Percentiles rank a stretch among this genome's conserved stretches.
Conservation (phyloP, 23 tunicate genomes). For the Phallusia fumigata region DNA sequence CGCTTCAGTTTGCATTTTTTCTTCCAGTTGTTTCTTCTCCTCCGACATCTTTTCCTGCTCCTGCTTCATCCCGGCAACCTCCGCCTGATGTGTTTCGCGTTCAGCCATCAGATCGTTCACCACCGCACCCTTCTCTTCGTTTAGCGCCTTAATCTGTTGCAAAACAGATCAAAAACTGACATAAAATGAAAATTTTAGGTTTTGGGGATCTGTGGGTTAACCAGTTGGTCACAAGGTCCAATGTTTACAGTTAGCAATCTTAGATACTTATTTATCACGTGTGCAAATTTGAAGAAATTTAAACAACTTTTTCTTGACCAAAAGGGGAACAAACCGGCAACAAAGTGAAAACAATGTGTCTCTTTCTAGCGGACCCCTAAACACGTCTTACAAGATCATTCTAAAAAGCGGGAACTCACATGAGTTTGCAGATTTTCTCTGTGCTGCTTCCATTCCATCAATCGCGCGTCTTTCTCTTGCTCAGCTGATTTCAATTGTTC, state of each 20-base stretch:
- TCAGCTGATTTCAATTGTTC: neutral
- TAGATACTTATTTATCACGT: too few species aligned
- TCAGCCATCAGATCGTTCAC: slow-evolving; percentile 6
- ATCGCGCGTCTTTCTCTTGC: neutral
- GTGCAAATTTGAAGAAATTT: too few species aligned
- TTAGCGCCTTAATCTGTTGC: neutral
- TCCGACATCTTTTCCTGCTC: slow-evolving; percentile 11
- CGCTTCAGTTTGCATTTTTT: neutral
- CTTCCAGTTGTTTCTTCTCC: slow-evolving; percentile 25
- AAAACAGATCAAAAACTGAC: too few species aligned
- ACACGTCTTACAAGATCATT: too few species aligned
- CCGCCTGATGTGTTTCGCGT: neutral
- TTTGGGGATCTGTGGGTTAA: too few species aligned
- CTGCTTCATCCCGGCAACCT: slow-evolving; percentile 6
- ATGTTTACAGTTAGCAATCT: too few species aligned
- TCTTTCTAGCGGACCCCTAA: too few species aligned
- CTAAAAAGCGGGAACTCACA: neutral
- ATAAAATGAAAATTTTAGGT: too few species aligned
- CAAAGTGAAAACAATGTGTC: too few species aligned
- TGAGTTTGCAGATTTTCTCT: neutral
- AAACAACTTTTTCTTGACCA: too few species aligned
- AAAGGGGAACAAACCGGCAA: too few species aligned
- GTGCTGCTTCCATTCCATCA: neutral
- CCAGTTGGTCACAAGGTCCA: too few species aligned
- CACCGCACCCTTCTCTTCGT: slow-evolving; percentile 12